These are phyloP conservation scores for Rhagoletis pomonella DNA, from an alignment of 1,140 invertebrate genomes.

Conservation along the genomic window DNA sequence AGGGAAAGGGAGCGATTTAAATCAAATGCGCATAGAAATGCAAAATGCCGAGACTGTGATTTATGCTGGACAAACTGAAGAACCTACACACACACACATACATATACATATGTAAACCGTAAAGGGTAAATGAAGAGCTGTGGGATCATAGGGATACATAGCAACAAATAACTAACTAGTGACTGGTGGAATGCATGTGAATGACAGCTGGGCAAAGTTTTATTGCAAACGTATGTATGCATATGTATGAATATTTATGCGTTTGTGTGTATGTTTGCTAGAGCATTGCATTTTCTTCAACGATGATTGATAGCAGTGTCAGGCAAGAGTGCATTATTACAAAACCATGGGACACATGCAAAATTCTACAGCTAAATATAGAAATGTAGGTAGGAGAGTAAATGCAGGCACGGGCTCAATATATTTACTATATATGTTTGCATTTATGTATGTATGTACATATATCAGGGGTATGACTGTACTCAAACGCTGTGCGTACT, in stretches of 20 bases:
- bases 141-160: background rate
- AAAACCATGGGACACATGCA: slow-evolving; percentile 21
- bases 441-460: background rate
- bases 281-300: slow-evolving; percentile 32
- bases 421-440: background rate
- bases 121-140: background rate
- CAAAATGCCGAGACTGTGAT: slow-evolving; percentile 40
- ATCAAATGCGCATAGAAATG: slow-evolving; percentile 46
- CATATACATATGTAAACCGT: background rate
- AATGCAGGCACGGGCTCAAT: background rate
- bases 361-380: background rate
- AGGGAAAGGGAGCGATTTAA: slow-evolving; percentile 14
- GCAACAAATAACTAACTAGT: background rate
- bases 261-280: background rate
- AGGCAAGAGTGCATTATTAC: slow-evolving; percentile 49
- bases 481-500: background rate
- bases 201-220: slow-evolving; percentile 14
- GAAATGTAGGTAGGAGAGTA: background rate
- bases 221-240: background rate
- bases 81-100: background rate
- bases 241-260: background rate
- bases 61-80: background rate
- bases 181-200: slow-evolving; percentile 34
- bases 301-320: slow-evolving; percentile 45
- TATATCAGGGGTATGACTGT: background rate